Evolutionary conservation across 1,140 invertebrate species (phyloP), one percentile per base, ranked within the genome.

Genomic region (Saccostrea cuccullata): DNA sequence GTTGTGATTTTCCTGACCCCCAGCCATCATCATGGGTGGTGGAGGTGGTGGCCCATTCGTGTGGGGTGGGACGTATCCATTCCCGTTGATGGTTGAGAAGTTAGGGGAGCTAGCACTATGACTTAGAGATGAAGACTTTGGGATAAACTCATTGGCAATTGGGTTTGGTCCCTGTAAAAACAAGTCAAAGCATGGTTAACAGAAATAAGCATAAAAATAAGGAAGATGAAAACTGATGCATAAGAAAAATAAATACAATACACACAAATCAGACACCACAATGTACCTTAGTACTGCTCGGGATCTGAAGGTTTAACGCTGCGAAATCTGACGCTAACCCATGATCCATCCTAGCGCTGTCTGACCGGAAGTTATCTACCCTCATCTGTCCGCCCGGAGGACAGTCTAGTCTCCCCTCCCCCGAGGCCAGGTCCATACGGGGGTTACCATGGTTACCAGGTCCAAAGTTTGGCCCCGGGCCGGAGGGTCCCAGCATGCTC

Each of bases 101-200:
- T 93, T 93, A 67, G 93, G 93, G 47, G 93, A 93, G 82, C 93
- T 94, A 13, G 93, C 91, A 90, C 93, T 94, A 88, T 94, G 93
- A 13, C 92, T 91, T 73, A 93, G 85, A 17, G 90, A 87, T n/a
- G 89, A 85, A 83, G 89, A 88, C 86, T 93, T 92, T n/a, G 91
- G 91, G 58, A 92, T 86, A 55, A 92, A 92, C 60, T 92, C 92
- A 88, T 90, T 88, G 17, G 90, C 88, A 55, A 90, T 87, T n/a
- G 89, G 88, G 82, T 91, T 92, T 85, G 87, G 85, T 86, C 89
- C 90, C 88, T 90, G 70, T 15, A 89, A 90, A 55, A 26, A 26
- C 36, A 84, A 55, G 47, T 55, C 13, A 40, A 23, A 26, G n/a
- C 15, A 30, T 11, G 3, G 6, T 26, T 0, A 82, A 82, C 23